Evolutionary conservation across 30 jellyfish, hydroid and myxozoan species (phyloP).

Genomic region (Chironex yamaguchii): DNA sequence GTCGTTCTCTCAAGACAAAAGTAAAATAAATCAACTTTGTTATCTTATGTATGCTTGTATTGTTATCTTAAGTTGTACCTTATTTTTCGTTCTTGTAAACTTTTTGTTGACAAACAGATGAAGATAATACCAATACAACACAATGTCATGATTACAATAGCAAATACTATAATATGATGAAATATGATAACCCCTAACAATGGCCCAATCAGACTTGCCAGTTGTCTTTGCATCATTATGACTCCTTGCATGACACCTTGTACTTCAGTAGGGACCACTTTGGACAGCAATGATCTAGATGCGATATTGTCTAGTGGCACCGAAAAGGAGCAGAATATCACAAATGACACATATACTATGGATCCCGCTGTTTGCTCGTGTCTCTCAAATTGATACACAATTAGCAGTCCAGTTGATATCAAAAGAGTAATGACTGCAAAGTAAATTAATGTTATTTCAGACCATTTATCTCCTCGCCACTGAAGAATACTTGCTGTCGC

Average conservation of each 20-base stretch:
- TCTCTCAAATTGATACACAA: conserved; percentile 75
- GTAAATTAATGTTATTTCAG: conserved; percentile 65
- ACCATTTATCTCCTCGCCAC: conserved; percentile 68
- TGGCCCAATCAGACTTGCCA: conserved; percentile 88
- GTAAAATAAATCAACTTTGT: too few relatives aligned
- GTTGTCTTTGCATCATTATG: conserved; percentile 76
- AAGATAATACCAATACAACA: too few relatives aligned
- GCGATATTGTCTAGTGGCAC: conserved; percentile 90
- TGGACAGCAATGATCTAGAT: conserved; percentile 86
- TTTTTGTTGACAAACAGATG: too few relatives aligned
- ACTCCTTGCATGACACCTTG: conserved; percentile 96
- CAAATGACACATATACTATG: conserved; percentile 52
- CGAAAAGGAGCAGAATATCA: conserved; percentile 82
- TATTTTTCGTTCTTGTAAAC: too few relatives aligned
- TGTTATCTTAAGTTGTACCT: too few relatives aligned
- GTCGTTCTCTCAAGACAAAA: too few relatives aligned
- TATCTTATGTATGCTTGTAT: too few relatives aligned
- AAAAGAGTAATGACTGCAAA: conserved; percentile 70
- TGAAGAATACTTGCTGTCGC: conserved; percentile 69
- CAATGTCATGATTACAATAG: too few relatives aligned
- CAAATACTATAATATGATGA: conserved; percentile 24
- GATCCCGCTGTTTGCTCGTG: conserved; percentile 60
- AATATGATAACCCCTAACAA: conserved; percentile 86
- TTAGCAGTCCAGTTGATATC: conserved; percentile 68
- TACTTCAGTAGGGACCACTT: conserved; percentile 83